A percentile compares a stretch with the other conserved stretches of the same genome.
Conservation (phyloP, 2,113 vertebrate species). For the Macaca fascicularis region T2T-MFA8v1.1 NC_088395.1:50609001-50609500, state of each 20-base stretch:
- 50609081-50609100: slow-evolving; percentile 3
- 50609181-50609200: slow-evolving; percentile 26
- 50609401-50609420: neutral
- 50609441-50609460: neutral
- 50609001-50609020: neutral
- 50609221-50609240: slow-evolving; percentile 5
- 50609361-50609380: neutral
- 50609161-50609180: neutral
- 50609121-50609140: slow-evolving; percentile 10
- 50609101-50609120: neutral
- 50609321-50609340: neutral
- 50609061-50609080: neutral
- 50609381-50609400: neutral
- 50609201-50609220: neutral
- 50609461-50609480: neutral
- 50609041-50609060: neutral
- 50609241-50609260: neutral
- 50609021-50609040: slow-evolving; percentile 36
- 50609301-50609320: slow-evolving; percentile 9
- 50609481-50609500: slow-evolving; percentile 1
- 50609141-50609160: slow-evolving; percentile 16
- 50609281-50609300: slow-evolving; percentile 10
- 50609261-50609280: slow-evolving; percentile 19
- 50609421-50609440: neutral
- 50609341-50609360: neutral